These are phyloP conservation scores for Amphiduros pacificus DNA, from an alignment of 2,888 invertebrate genomes.

Conservation along the genomic window DNA sequence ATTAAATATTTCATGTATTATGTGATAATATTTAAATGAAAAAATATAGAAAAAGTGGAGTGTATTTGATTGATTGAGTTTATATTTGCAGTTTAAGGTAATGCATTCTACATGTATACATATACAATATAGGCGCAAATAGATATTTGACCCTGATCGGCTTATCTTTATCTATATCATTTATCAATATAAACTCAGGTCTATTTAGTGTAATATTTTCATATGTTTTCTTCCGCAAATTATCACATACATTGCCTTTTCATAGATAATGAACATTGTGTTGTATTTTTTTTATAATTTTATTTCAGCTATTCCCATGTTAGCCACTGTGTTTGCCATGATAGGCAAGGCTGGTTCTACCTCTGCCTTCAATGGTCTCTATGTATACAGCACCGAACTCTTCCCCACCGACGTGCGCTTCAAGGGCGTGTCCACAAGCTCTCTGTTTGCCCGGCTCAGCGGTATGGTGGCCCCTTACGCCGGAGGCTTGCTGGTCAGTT, in stretches of 20 bases:
- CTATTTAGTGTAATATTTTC: too few relatives aligned
- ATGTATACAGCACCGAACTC: constrained; percentile 8
- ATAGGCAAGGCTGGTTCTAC: constrained; percentile 14
- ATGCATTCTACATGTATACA: too few relatives aligned
- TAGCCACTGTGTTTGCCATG: constrained; percentile 6
- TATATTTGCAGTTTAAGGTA: too few relatives aligned
- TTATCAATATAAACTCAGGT: too few relatives aligned
- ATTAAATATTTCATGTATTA: too few relatives aligned
- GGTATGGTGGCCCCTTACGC: constrained; percentile 11
- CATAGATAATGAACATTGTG: not conserved
- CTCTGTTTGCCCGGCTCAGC: constrained; percentile 1
- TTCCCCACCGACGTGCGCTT: constrained; percentile 2
- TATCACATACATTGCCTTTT: not conserved
- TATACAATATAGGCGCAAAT: too few relatives aligned
- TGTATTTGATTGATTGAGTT: too few relatives aligned
- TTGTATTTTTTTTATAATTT: not conserved
- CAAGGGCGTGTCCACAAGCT: constrained; percentile 1
- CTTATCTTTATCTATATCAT: too few relatives aligned
- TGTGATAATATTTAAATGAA: too few relatives aligned
- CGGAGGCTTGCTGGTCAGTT: constrained; percentile 11
- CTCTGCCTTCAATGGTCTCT: constrained; percentile 6
- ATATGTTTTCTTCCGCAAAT: too few relatives aligned
- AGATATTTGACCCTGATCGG: too few relatives aligned
- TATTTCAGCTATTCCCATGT: not conserved
- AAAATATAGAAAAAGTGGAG: too few relatives aligned